Conservation (phyloP, 2,113 vertebrate genomes). For the Myiagra hebetior region DNA sequence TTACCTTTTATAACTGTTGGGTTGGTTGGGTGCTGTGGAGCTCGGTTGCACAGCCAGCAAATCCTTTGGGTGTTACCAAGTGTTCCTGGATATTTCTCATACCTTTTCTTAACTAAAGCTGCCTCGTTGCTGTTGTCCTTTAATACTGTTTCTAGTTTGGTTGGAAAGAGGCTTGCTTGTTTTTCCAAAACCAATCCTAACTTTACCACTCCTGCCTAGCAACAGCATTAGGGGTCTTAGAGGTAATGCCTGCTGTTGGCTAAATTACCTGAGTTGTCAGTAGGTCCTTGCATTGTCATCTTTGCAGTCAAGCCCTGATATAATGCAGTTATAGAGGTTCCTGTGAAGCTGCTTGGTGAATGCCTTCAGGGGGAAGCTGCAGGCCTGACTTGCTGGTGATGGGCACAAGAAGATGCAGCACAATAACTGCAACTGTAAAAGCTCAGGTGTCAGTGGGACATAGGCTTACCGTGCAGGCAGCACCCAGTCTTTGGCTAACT, state of each 20-base stretch:
- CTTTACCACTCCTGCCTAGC: slow-evolving; percentile 11
- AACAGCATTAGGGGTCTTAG: neutral
- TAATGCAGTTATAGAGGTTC: neutral
- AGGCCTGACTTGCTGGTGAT: neutral
- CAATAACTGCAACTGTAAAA: neutral
- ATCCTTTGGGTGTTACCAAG: neutral
- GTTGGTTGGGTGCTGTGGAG: neutral
- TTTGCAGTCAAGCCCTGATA: neutral
- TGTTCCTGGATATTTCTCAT: neutral
- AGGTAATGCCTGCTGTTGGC: neutral
- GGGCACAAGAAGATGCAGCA: neutral
- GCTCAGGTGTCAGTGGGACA: neutral
- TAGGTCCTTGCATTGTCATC: neutral
- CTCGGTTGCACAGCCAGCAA: neutral
- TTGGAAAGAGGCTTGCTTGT: neutral
- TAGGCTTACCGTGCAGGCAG: neutral
- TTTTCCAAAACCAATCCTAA: slow-evolving; percentile 35
- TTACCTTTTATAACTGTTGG: slow-evolving; percentile 23
- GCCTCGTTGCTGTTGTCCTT: neutral
- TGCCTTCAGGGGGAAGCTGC: neutral
- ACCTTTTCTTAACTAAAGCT: neutral
- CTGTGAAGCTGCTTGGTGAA: neutral
- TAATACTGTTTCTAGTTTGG: neutral
- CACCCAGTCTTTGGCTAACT: neutral
- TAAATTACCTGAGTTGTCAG: neutral